These are phyloP conservation scores for Pandemis cinnamomeana DNA, from an alignment of 2,888 invertebrate species.

Conservation along the genomic window DNA sequence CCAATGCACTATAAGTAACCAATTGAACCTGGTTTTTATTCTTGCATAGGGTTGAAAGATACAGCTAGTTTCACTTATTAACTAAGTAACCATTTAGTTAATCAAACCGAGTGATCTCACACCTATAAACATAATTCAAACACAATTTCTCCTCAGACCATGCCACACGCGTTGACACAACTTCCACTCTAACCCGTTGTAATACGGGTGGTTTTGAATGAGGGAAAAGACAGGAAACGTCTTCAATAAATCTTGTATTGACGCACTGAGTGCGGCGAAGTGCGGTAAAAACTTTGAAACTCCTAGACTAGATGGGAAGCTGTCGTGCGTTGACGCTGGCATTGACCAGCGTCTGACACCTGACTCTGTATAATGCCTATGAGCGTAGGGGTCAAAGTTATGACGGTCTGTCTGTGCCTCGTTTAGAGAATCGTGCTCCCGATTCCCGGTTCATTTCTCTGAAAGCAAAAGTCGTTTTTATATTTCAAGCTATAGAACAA, in stretches of 20 bases:
- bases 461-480: too few species aligned
- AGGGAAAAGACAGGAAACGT: conserved; percentile 50
- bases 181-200: conserved; percentile 6
- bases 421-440: too few species aligned
- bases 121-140: conserved; percentile 28
- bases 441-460: too few species aligned
- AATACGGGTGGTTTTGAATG: neutral
- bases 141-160: conserved; percentile 15
- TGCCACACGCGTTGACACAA: neutral
- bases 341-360: too few species aligned
- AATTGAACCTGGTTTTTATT: too few species aligned
- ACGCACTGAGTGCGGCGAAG: conserved; percentile 29
- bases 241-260: conserved; percentile 37
- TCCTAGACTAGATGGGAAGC: conserved; percentile 9
- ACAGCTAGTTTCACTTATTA: too few species aligned
- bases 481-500: too few species aligned
- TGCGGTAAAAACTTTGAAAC: conserved; percentile 30
- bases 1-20: too few species aligned
- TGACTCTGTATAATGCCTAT: too few species aligned
- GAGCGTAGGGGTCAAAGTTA: too few species aligned
- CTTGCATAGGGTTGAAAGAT: too few species aligned
- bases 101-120: conserved; percentile 22
- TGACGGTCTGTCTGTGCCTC: too few species aligned
- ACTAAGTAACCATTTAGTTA: neutral
- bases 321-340: neutral